Conservation (phyloP, 1,140 invertebrate genomes). For the Pantala flavescens region DNA sequence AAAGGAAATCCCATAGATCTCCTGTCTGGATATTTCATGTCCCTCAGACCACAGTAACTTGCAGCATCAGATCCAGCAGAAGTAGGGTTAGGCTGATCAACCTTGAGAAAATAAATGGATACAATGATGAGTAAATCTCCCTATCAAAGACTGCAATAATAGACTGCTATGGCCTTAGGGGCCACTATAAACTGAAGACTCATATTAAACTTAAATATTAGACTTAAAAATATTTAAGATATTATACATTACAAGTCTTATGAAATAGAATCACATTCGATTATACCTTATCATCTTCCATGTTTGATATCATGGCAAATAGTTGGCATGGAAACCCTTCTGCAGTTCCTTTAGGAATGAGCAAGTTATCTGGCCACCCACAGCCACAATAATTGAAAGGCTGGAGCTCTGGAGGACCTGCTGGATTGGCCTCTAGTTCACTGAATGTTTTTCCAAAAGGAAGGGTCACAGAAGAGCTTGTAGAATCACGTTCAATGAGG, state of each 20-base stretch:
- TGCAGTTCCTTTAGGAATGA: constrained; percentile 54
- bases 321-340: constrained; percentile 52
- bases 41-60: constrained; percentile 25
- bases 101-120: too few relatives aligned
- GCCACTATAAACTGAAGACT: too few relatives aligned
- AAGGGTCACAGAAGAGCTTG: background rate
- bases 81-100: constrained; percentile 28
- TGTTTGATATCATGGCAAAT: constrained; percentile 46
- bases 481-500: background rate
- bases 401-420: background rate
- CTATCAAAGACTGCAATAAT: too few relatives aligned
- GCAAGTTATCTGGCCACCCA: constrained; percentile 49
- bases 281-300: background rate
- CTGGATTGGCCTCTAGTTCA: background rate
- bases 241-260: background rate
- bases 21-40: constrained; percentile 21
- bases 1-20: constrained; percentile 32
- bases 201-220: too few relatives aligned
- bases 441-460: background rate
- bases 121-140: too few relatives aligned
- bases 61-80: constrained; percentile 29
- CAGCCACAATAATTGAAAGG: constrained; percentile 27
- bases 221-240: too few relatives aligned
- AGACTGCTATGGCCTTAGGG: too few relatives aligned
- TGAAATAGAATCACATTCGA: background rate